Conservation (phyloP, 2,113 vertebrate species). For the Gasterosteus nipponicus region DNA sequence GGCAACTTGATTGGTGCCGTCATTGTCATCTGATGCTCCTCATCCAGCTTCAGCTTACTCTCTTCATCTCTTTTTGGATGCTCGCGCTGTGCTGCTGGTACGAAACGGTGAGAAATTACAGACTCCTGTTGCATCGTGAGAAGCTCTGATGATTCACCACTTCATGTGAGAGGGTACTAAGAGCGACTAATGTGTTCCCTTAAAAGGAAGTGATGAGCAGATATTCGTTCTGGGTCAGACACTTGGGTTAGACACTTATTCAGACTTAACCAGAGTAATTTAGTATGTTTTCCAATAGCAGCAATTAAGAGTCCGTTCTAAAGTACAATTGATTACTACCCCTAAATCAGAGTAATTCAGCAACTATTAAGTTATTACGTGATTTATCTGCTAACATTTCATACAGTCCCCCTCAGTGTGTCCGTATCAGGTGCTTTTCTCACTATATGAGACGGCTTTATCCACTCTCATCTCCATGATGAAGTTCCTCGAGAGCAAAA, state of each 20-base stretch:
- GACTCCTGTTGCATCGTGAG: neutral
- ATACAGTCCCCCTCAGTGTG: no score
- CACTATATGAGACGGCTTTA: no score
- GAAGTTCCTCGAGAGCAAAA: no score
- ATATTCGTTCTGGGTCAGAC: constrained; percentile 3
- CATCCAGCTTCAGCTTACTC: neutral
- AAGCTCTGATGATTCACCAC: neutral
- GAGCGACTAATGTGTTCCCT: constrained; percentile 12
- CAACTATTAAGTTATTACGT: neutral
- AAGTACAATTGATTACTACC: neutral
- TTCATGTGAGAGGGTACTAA: neutral
- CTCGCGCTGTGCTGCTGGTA: no score
- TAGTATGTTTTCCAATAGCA: neutral
- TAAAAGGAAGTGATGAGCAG: constrained; percentile 6
- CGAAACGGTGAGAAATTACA: neutral
- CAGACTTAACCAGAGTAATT: constrained; percentile 4
- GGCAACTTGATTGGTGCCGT: neutral
- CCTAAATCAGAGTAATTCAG: neutral
- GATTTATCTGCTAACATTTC: neutral
- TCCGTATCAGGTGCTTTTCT: no score
- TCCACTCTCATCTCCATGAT: no score
- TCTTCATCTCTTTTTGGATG: neutral
- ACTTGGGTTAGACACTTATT: neutral
- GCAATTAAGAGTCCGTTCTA: neutral
- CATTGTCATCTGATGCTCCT: neutral